phyloP scores from a whole-genome alignment of 2,888 invertebrate genomes.

The Ptychoptera contaminata region DNA sequence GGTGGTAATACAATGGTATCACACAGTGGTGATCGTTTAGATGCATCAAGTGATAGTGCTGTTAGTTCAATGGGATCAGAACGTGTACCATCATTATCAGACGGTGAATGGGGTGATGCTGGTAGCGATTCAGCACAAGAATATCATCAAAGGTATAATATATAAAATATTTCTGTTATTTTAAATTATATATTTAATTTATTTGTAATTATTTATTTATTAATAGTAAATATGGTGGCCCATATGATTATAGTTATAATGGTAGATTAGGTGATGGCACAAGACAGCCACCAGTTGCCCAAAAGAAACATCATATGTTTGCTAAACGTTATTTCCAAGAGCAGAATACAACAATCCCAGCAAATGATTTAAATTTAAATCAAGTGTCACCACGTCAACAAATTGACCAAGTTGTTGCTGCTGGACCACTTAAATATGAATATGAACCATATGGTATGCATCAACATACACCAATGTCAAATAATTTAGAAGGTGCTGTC shows the following conservation, averaged over 20 bases:
- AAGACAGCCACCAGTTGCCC: conserved; percentile 50
- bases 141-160: conserved; percentile 36
- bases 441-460: conserved; percentile 33
- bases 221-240: conserved; percentile 45
- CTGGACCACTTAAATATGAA: conserved; percentile 38
- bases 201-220: conserved; percentile 2
- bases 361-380: conserved; percentile 6
- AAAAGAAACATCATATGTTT: conserved; percentile 88
- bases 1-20: conserved; percentile 1
- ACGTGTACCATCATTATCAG: conserved; percentile 72
- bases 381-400: conserved; percentile 13
- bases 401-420: conserved; percentile 11
- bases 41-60: conserved; percentile 80
- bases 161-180: neutral
- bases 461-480: conserved; percentile 22
- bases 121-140: conserved; percentile 76
- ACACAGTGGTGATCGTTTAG: conserved; percentile 44
- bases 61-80: conserved; percentile 89
- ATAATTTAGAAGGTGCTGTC: conserved; percentile 18
- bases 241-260: conserved; percentile 55
- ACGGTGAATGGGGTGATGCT: conserved; percentile 79
- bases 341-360: conserved; percentile 16
- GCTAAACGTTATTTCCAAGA: conserved; percentile 75
- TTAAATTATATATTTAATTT: neutral
- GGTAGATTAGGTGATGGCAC: conserved; percentile 37